These are phyloP conservation scores for Spea multiplicata DNA, from an alignment of 2,113 vertebrate species.

Conservation along the genomic window DNA sequence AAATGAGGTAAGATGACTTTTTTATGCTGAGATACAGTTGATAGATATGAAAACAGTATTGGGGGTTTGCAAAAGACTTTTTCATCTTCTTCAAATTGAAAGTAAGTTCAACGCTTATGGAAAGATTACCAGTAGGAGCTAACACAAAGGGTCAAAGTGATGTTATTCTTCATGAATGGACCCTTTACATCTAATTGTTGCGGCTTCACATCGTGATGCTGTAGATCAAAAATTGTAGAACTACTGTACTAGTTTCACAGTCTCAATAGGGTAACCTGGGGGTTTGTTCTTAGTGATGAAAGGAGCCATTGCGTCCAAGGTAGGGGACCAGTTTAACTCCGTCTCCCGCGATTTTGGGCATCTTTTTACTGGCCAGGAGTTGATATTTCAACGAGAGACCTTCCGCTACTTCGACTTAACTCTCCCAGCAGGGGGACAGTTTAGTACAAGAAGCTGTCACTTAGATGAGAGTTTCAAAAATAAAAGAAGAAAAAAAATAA, in stretches of 20 bases:
- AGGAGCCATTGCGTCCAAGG: constrained; percentile 83
- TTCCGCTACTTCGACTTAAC: constrained; percentile 85
- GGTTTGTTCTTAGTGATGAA: constrained; percentile 87
- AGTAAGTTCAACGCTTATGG: constrained; percentile 85
- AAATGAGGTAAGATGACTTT: constrained; percentile 90
- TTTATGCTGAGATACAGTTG: constrained; percentile 81
- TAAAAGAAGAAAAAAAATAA: constrained; percentile 68
- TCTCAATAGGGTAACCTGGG: constrained; percentile 85
- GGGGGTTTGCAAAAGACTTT: constrained; percentile 87
- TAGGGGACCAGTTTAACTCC: constrained; percentile 85
- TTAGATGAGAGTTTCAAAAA: constrained; percentile 79
- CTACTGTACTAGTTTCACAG: constrained; percentile 86
- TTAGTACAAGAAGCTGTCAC: constrained; percentile 82
- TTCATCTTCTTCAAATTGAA: constrained; percentile 88
- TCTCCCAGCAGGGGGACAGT: constrained; percentile 83
- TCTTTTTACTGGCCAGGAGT: constrained; percentile 85
- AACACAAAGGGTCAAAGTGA: constrained; percentile 87
- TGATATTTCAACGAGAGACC: constrained; percentile 85
- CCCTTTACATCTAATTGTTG: constrained; percentile 88
- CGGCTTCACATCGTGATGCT: constrained; percentile 84
- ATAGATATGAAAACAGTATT: constrained; percentile 87
- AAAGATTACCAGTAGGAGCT: constrained; percentile 88
- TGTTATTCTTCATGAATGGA: constrained; percentile 86
- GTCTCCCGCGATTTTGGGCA: constrained; percentile 83
- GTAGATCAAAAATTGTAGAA: constrained; percentile 85